A percentile compares a stretch with the other conserved stretches of the same genome.
Conservation (phyloP, 2,888 invertebrate genomes). For the Rhagium mordax region DNA sequence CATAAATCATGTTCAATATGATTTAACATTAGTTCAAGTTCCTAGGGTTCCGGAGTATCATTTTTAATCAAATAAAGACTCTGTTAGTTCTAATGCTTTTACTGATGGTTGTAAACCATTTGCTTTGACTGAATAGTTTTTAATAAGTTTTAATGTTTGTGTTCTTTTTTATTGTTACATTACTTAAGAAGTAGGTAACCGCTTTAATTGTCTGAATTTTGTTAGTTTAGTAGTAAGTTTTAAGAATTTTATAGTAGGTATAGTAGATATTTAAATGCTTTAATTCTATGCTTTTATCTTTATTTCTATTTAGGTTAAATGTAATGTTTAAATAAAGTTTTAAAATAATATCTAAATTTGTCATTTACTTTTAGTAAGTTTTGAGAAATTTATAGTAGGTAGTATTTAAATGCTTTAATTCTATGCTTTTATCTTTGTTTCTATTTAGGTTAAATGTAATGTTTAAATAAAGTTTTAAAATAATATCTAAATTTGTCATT, state of each 20-base stretch:
- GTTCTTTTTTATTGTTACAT: not conserved
- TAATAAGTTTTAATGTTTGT: not conserved
- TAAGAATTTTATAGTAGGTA: not conserved
- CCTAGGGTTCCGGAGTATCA: not conserved
- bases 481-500: no score
- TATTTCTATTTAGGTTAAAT: not conserved
- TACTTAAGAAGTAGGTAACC: no score
- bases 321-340: not conserved
- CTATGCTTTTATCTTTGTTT: no score
- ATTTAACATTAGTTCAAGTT: slow-evolving; percentile 5
- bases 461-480: no score
- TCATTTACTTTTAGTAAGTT: no score
- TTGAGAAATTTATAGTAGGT: no score
- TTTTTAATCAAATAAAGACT: not conserved
- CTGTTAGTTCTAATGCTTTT: no score
- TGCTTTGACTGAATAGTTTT: not conserved
- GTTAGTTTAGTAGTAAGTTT: not conserved
- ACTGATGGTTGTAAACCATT: no score
- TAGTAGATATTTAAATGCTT: not conserved
- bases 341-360: no score
- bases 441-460: no score
- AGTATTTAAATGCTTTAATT: no score
- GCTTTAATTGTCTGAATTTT: not conserved
- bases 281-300: not conserved
- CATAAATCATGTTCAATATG: slow-evolving; percentile 2